These are phyloP conservation scores for Indri indri DNA, from an alignment of 2,113 vertebrate species.

Conservation along the genomic window DNA sequence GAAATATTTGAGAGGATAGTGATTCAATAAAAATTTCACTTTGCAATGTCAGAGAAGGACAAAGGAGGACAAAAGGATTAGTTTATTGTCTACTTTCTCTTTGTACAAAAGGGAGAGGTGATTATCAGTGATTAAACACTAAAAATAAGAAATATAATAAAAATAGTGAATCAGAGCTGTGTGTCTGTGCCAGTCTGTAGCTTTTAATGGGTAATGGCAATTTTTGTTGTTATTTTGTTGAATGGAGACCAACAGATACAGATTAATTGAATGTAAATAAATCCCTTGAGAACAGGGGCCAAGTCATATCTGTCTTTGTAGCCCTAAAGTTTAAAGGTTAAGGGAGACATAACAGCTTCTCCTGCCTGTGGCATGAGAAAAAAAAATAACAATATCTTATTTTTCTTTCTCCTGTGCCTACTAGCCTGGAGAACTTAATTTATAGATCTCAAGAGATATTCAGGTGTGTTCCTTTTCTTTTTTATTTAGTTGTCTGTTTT, in stretches of 20 bases:
- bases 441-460: background rate
- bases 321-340: background rate
- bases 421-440: background rate
- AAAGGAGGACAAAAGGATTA: background rate
- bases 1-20: background rate
- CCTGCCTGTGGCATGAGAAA: background rate
- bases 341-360: background rate
- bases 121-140: background rate
- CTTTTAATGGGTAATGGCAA: background rate
- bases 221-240: background rate
- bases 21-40: background rate
- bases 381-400: background rate
- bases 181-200: background rate
- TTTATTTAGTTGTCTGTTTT: constrained; percentile 94
- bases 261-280: background rate
- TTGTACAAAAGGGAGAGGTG: background rate
- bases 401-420: background rate
- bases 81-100: background rate
- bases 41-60: background rate
- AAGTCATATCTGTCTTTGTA: background rate
- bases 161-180: background rate
- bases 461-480: constrained; percentile 28
- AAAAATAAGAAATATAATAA: background rate
- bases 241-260: background rate
- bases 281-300: background rate